Evolutionary conservation across 1,140 invertebrate species (phyloP), one percentile per base, ranked within the genome.

Genomic region (Drosophila pseudoobscura): DNA sequence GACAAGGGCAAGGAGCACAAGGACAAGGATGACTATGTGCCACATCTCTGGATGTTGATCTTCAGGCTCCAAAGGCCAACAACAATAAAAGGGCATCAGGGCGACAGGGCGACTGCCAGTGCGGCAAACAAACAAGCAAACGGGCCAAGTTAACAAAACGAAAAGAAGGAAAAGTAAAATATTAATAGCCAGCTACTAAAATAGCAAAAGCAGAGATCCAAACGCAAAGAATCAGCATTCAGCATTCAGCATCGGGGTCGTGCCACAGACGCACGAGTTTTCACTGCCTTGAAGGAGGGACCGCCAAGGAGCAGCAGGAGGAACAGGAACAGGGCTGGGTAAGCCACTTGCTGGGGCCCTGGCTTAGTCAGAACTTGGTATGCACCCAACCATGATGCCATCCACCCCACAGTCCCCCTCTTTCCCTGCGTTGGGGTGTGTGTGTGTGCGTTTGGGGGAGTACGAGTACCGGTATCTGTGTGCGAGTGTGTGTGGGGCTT

Each of bases 131-230:
- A 60, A 66, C 52, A 57, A 63, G 56, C 73, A 76, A 62, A 76
- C 41, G 58, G 31, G 46, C 66, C 65, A 49, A 71, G 70, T 60
- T 44, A 61, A 54, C 31, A 54, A 64, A 64, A 74, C 75, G 78
- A 65, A 73, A 55, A 63, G 41, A 64, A 63, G 35, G 35, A 44
- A 51, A 68, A 82, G 75, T 82, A 64, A 87, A 87, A 87, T 87
- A 87, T 87, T 87, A 87, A 87, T 87, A 87, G 83, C 75, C 82
- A 60, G 78, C 76, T 88, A 75, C 83, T 88, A 82, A 82, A 85
- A 87, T 72, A 87, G 78, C 74, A 68, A 52, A 65, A 39, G 63
- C 45, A 69, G 61, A 64, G 58, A 70, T 78, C 61, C 58, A 72
- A 55, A 52, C 62, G 69, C 72, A 75, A 63, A 61, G 64, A 70